These are phyloP conservation scores for Ditylenchus dipsaci DNA, from an alignment of 1,140 invertebrate genomes.

Conservation along the genomic window DNA sequence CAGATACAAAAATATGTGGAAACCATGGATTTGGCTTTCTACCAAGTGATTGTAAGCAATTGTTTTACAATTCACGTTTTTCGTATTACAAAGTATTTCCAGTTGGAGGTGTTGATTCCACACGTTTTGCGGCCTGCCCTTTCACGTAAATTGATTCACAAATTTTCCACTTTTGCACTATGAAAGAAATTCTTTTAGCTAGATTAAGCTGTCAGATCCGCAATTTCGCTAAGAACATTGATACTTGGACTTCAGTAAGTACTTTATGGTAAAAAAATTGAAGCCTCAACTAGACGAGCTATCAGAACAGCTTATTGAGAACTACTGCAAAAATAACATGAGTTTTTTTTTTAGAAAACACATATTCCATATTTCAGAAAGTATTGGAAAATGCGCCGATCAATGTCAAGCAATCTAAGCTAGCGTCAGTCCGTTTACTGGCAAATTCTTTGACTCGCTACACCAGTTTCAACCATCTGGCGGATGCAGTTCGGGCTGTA, in stretches of 20 bases:
- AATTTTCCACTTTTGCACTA: no score
- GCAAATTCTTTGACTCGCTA: constrained; percentile 89
- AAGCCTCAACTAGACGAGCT: no score
- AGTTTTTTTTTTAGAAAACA: constrained; percentile 77
- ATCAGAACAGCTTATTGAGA: no score
- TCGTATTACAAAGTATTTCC: constrained; percentile 58
- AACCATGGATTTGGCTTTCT: constrained; percentile 82
- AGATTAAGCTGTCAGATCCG: neutral
- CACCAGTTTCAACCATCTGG: constrained; percentile 95
- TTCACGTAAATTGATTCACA: neutral
- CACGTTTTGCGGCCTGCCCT: constrained; percentile 72
- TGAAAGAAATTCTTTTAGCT: neutral
- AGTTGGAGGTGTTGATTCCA: constrained; percentile 89
- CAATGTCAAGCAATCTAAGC: constrained; percentile 74
- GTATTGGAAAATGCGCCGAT: constrained; percentile 78
- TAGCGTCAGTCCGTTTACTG: constrained; percentile 79
- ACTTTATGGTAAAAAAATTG: neutral
- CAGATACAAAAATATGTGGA: constrained; percentile 70
- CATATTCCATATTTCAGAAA: constrained; percentile 64
- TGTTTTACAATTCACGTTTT: no score
- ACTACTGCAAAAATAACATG: constrained; percentile 82
- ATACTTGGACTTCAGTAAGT: constrained; percentile 65
- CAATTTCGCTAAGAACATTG: constrained; percentile 21
- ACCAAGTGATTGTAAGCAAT: constrained; percentile 67
- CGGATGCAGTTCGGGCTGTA: constrained; percentile 88